Percentiles rank a stretch among this genome's conserved stretches.
phyloP scores from a whole-genome alignment of 1,140 invertebrate species.

The Drosophila nigromelanica region DNA sequence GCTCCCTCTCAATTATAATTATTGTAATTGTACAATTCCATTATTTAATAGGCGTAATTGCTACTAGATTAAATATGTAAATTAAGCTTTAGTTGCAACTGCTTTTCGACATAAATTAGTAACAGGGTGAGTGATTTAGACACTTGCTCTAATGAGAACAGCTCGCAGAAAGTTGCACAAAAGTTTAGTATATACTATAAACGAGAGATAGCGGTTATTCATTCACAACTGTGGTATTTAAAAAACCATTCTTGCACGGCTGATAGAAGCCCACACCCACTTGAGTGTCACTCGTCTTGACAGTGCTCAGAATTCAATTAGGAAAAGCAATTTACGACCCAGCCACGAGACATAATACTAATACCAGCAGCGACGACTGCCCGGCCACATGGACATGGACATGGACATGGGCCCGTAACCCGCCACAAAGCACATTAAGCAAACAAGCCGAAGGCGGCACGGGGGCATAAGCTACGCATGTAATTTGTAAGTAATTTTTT shows the following conservation, averaged over 20 bases:
- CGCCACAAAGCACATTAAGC: conserved; percentile 69
- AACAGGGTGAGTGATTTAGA: background rate
- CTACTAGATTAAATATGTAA: conserved; percentile 64
- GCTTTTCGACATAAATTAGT: background rate
- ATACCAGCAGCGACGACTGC: conserved; percentile 46
- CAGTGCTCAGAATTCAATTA: conserved; percentile 76
- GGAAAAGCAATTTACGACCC: conserved; percentile 75
- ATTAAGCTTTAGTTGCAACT: conserved; percentile 45
- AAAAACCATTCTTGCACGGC: conserved; percentile 20
- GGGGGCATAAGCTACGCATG: conserved; percentile 79
- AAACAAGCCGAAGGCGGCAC: conserved; percentile 70
- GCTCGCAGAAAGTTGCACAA: background rate
- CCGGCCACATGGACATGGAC: conserved; percentile 12
- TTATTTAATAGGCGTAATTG: conserved; percentile 74
- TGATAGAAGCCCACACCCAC: conserved; percentile 43
- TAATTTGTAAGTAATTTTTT: conserved; percentile 82
- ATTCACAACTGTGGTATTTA: conserved; percentile 7
- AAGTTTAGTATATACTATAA: background rate
- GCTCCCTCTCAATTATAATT: conserved; percentile 60
- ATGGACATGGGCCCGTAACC: conserved; percentile 31
- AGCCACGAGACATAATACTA: conserved; percentile 71
- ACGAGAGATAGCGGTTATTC: background rate
- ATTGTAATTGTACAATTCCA: conserved; percentile 71
- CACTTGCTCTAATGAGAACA: background rate
- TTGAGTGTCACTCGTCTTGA: conserved; percentile 53